Conservation (phyloP, 2,113 vertebrate species). For the Epinephelus lanceolatus region DNA sequence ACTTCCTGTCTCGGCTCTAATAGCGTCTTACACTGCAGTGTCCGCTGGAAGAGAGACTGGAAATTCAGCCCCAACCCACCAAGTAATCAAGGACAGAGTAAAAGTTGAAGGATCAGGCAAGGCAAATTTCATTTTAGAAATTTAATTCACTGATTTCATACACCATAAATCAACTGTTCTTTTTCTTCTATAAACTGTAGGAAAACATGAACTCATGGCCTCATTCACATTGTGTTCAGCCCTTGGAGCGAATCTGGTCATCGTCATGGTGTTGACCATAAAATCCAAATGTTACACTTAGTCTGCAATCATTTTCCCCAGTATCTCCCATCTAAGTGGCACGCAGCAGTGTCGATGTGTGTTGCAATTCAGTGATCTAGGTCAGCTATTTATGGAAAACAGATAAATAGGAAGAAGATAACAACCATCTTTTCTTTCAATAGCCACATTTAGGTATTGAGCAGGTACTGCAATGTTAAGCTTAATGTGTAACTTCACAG, state of each 20-base stretch:
- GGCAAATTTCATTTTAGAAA: slow-evolving; percentile 23
- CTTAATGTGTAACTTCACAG: slow-evolving; percentile 3
- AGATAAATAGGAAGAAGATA: neutral
- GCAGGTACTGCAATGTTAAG: neutral
- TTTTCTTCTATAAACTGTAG: slow-evolving; percentile 1
- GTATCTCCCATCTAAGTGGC: neutral
- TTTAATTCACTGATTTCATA: slow-evolving; percentile 5
- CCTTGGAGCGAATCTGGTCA: slow-evolving; percentile 18
- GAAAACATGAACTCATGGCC: slow-evolving; percentile 15
- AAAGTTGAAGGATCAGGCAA: slow-evolving; percentile 31
- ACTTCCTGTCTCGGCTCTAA: slow-evolving; percentile 78
- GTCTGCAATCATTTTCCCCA: slow-evolving; percentile 12
- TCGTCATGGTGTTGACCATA: slow-evolving; percentile 11
- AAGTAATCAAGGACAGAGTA: slow-evolving; percentile 30
- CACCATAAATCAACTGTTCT: neutral
- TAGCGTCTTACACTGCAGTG: slow-evolving; percentile 51
- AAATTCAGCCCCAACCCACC: slow-evolving; percentile 28
- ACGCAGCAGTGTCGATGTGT: neutral
- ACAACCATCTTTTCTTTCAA: neutral
- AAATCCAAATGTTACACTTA: slow-evolving; percentile 40
- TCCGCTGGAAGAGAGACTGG: slow-evolving; percentile 44
- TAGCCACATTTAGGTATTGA: neutral
- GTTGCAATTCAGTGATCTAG: neutral
- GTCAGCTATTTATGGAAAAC: slow-evolving; percentile 2
- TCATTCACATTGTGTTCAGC: slow-evolving; percentile 8